Conservation (phyloP, 1,140 invertebrate genomes). For the Grapholita molesta region DNA sequence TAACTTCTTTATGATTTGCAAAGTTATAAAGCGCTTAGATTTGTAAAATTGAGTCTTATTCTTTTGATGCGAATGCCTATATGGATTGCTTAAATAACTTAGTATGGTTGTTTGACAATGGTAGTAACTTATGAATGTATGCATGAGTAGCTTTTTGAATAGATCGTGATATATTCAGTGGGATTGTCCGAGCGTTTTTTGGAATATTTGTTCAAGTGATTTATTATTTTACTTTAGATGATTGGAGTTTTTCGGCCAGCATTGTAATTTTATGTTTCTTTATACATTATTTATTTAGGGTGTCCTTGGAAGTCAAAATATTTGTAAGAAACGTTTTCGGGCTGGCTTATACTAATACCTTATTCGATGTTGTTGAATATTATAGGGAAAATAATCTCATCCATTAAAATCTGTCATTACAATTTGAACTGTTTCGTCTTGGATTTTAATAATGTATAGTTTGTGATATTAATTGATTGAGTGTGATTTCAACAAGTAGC, state of each 20-base stretch:
- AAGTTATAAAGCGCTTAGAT: background rate
- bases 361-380: too few species aligned
- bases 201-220: background rate
- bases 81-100: background rate
- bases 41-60: background rate
- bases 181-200: background rate
- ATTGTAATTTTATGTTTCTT: background rate
- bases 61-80: background rate
- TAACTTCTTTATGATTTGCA: slow-evolving; percentile 13
- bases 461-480: too few species aligned
- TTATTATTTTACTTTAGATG: slow-evolving; percentile 9
- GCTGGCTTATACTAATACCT: too few species aligned
- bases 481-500: too few species aligned
- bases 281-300: slow-evolving; percentile 4
- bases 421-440: too few species aligned
- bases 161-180: background rate
- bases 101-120: background rate
- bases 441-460: too few species aligned
- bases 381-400: too few species aligned
- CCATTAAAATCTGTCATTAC: too few species aligned
- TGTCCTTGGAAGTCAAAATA: too few species aligned
- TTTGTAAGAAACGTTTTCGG: too few species aligned
- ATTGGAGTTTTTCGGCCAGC: background rate
- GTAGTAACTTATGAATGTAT: slow-evolving; percentile 7
- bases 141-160: slow-evolving; percentile 12